phyloP scores from a whole-genome alignment of 2,113 vertebrate genomes.

The Menidia beryllina region DNA sequence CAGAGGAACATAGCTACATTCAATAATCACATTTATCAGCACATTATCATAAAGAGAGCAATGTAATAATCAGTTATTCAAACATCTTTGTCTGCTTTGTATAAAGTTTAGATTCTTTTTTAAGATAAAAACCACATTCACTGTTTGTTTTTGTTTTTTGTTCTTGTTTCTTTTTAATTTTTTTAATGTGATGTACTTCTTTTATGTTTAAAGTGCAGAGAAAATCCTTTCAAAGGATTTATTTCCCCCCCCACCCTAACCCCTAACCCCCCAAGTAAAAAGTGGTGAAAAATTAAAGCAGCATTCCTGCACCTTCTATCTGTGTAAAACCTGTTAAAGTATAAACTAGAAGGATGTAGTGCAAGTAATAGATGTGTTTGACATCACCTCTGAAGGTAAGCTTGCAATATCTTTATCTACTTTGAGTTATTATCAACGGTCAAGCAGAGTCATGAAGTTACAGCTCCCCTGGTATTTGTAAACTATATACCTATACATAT shows the following conservation, averaged over 20 bases:
- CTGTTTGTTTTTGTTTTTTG: no score
- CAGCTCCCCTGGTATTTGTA: conserved; percentile 6
- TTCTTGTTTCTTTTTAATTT: no score
- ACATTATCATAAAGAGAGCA: no score
- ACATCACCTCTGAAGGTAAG: not conserved
- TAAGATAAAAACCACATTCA: no score
- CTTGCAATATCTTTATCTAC: not conserved
- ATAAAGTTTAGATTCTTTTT: no score
- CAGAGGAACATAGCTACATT: no score
- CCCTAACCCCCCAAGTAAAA: no score
- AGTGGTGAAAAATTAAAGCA: not conserved
- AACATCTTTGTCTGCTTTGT: no score
- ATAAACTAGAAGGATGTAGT: not conserved
- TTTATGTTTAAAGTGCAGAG: not conserved
- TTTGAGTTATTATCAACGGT: not conserved
- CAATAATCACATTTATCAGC: no score
- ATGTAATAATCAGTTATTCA: no score
- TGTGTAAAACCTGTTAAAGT: not conserved
- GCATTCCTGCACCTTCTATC: conserved; percentile 15
- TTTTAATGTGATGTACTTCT: not conserved
- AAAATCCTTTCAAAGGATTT: not conserved
- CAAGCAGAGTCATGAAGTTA: not conserved
- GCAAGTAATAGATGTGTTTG: not conserved
- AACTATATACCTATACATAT: not conserved
- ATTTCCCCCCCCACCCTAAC: no score